Evolutionary conservation across 2,888 invertebrate species (phyloP).

Genomic region (Drosophila prolongata): DNA sequence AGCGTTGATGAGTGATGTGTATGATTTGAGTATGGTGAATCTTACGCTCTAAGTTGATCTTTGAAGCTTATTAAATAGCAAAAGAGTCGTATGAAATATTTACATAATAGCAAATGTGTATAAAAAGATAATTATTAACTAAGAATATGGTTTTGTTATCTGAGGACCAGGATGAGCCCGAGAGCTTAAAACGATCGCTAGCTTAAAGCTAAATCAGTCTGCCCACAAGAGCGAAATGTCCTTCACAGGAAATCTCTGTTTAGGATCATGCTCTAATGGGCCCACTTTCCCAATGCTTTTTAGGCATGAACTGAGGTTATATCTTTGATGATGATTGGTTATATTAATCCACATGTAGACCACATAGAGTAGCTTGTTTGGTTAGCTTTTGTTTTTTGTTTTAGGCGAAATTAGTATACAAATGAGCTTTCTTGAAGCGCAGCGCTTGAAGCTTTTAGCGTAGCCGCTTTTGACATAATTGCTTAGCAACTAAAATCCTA

Average conservation of each 20-base stretch:
- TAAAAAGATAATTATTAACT: constrained; percentile 25
- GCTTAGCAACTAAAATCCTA: constrained; percentile 84
- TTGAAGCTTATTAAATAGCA: constrained; percentile 40
- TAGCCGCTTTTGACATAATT: constrained; percentile 64
- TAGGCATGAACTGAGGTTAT: constrained; percentile 60
- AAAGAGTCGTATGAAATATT: constrained; percentile 56
- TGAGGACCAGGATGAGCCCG: constrained; percentile 27
- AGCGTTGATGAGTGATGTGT: constrained; percentile 73
- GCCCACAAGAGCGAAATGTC: constrained; percentile 12
- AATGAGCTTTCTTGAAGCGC: constrained; percentile 73
- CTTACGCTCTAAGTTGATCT: constrained; percentile 51
- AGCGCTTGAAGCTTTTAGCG: constrained; percentile 73
- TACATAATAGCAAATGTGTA: constrained; percentile 51
- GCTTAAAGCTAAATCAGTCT: constrained; percentile 41
- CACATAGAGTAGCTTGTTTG: constrained; percentile 75
- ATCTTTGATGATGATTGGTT: constrained; percentile 46
- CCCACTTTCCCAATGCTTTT: constrained; percentile 23
- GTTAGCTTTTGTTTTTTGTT: constrained; percentile 60
- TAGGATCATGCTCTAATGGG: constrained; percentile 1
- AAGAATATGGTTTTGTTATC: constrained; percentile 28
- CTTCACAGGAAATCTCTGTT: not conserved
- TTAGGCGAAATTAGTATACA: constrained; percentile 79
- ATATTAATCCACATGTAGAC: constrained; percentile 78
- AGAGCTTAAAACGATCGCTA: constrained; percentile 1
- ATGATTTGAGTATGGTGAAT: constrained; percentile 27